Conservation (phyloP, 2,113 vertebrate genomes). For the Lophotis ruficrista region DNA sequence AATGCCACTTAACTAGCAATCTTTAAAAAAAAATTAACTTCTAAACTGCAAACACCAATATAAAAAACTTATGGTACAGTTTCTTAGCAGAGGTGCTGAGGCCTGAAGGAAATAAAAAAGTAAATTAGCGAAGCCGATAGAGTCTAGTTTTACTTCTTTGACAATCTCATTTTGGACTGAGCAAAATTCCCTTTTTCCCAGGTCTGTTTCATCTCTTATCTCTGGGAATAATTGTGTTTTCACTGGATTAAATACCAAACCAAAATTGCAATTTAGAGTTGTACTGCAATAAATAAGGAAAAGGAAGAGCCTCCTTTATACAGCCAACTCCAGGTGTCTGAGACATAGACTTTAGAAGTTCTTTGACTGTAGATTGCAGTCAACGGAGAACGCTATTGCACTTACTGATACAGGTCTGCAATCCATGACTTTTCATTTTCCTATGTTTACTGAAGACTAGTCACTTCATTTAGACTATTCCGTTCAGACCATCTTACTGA, state of each 20-base stretch:
- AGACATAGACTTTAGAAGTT: background rate
- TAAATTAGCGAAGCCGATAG: background rate
- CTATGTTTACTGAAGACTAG: background rate
- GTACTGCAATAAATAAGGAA: background rate
- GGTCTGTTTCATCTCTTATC: background rate
- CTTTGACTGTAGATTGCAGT: background rate
- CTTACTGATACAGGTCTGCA: background rate
- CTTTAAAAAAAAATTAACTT: background rate
- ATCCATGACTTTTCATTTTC: background rate
- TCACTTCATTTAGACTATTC: background rate
- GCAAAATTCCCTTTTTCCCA: background rate
- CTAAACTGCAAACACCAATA: background rate
- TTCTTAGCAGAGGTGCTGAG: background rate
- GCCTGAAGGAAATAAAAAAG: background rate
- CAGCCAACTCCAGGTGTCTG: background rate
- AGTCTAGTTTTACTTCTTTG: background rate
- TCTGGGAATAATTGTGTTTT: background rate
- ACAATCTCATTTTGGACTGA: background rate
- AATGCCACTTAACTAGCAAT: background rate
- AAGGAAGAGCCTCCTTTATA: background rate
- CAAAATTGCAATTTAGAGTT: background rate
- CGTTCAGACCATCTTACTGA: background rate
- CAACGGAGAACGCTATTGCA: accelerated
- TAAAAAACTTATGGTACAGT: background rate
- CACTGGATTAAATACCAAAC: background rate